These are phyloP conservation scores for Coracias cyanogaster DNA, from an alignment of 2,797 vertebrate species.

Conservation along the genomic window DNA sequence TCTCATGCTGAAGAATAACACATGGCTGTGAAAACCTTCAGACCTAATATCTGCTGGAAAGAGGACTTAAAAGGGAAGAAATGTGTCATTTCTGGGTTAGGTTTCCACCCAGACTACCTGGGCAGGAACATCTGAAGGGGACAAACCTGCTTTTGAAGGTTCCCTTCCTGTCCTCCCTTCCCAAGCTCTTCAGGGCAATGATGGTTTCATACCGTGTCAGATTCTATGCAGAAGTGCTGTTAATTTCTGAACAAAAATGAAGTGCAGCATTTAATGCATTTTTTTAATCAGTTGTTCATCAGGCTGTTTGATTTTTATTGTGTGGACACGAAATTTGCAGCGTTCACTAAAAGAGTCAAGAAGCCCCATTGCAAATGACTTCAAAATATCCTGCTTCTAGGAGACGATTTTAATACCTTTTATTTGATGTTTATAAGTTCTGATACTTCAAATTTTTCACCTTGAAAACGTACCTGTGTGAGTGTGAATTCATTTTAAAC, in stretches of 20 bases:
- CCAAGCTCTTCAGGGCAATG: neutral
- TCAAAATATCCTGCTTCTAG: neutral
- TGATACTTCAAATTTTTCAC: neutral
- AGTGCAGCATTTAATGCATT: rapidly evolving
- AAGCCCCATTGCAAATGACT: neutral
- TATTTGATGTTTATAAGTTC: neutral
- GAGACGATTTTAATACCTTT: neutral
- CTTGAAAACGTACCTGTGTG: neutral
- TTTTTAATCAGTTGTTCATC: neutral
- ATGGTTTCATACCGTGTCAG: neutral
- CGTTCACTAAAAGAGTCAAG: neutral
- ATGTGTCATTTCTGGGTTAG: neutral
- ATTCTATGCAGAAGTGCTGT: neutral
- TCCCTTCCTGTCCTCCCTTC: neutral
- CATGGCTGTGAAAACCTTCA: neutral
- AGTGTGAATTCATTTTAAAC: neutral
- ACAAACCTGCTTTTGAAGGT: neutral
- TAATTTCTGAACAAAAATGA: neutral
- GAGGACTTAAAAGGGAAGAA: neutral
- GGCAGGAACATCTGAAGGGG: neutral
- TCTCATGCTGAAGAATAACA: neutral
- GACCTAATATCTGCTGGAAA: neutral
- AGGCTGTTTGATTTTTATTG: neutral
- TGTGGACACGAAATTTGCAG: neutral
- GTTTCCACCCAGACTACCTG: neutral